phyloP scores from a whole-genome alignment of 2,888 invertebrate genomes.

The Heterodera filipjevi region DNA sequence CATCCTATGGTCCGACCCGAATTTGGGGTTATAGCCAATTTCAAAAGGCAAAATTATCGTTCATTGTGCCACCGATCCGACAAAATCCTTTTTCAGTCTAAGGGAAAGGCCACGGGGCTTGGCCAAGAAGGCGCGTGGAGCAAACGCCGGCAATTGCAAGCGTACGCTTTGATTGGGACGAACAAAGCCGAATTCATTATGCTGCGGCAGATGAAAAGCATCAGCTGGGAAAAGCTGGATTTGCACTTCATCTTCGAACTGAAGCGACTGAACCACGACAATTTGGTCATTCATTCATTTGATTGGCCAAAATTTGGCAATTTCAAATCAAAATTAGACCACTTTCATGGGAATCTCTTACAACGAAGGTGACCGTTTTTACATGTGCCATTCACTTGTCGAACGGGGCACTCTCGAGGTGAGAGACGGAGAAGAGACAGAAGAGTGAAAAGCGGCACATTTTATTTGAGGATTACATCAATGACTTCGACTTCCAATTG shows the following conservation, averaged over 20 bases:
- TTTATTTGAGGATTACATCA: conserved; percentile 49
- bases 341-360: conserved; percentile 55
- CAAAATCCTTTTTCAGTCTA: conserved; percentile 22
- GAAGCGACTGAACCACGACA: conserved; percentile 59
- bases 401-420: conserved; percentile 59
- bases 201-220: conserved; percentile 49
- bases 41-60: too few relatives aligned
- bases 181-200: conserved; percentile 56
- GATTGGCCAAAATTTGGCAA: too few relatives aligned
- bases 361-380: conserved; percentile 55
- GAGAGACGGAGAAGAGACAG: not conserved
- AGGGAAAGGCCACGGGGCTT: conserved; percentile 42
- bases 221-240: conserved; percentile 51
- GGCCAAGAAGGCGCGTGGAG: conserved; percentile 39
- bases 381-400: conserved; percentile 52
- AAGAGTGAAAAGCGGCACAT: not conserved
- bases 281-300: conserved; percentile 46
- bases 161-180: conserved; percentile 56
- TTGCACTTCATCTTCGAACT: conserved; percentile 53
- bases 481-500: conserved; percentile 57
- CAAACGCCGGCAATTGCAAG: conserved; percentile 44
- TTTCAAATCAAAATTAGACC: too few relatives aligned
- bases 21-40: too few relatives aligned
- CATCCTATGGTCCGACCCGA: too few relatives aligned
- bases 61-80: too few relatives aligned